phyloP scores from a whole-genome alignment of 1,140 invertebrate species.

The Agrypnia vestita region DNA sequence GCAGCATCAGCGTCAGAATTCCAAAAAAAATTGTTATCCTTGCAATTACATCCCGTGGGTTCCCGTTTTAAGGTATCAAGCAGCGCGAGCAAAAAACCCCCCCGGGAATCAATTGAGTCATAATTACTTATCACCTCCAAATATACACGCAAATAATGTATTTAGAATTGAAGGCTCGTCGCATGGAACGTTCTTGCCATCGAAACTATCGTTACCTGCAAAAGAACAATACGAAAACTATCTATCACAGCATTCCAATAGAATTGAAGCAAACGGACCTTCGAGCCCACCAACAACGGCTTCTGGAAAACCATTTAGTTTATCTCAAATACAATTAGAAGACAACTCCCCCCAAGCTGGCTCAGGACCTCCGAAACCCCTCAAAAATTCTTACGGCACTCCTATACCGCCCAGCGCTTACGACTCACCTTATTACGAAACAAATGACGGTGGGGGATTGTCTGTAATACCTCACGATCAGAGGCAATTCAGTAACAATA shows the following conservation, averaged over 20 bases:
- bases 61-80: constrained; percentile 75
- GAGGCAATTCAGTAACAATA: constrained; percentile 12
- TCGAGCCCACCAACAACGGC: constrained; percentile 18
- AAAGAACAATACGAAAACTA: constrained; percentile 53
- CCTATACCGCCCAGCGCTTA: constrained; percentile 53
- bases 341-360: constrained; percentile 8
- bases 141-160: not conserved
- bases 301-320: constrained; percentile 46
- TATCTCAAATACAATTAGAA: constrained; percentile 29
- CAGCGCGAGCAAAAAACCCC: constrained; percentile 65
- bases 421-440: constrained; percentile 48
- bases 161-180: not conserved
- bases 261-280: constrained; percentile 57
- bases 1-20: constrained; percentile 57
- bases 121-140: not conserved
- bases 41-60: constrained; percentile 87
- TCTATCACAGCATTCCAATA: constrained; percentile 57
- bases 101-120: constrained; percentile 59
- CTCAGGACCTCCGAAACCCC: not conserved
- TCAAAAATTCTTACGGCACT: constrained; percentile 57
- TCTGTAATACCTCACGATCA: constrained; percentile 9
- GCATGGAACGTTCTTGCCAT: constrained; percentile 52
- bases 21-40: constrained; percentile 76
- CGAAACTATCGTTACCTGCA: constrained; percentile 53
- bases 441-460: constrained; percentile 44